Base-by-base conservation (phyloP, 2,888 invertebrate species). In the Plutella xylostella region DNA sequence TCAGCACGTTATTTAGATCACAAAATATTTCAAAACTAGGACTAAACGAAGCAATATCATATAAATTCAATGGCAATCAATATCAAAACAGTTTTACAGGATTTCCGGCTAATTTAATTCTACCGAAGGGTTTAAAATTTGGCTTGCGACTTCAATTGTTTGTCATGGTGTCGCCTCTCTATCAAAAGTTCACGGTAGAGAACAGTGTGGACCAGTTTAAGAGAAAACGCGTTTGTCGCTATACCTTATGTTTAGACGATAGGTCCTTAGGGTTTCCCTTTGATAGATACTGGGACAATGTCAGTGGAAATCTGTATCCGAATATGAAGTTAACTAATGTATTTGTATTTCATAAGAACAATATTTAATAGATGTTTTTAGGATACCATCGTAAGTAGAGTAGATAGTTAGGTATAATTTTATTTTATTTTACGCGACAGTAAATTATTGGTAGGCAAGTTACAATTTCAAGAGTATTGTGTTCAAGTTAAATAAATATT, bases 191-290 rank as follows among this genome's bases (percentile, higher is more conserved):
- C n/a, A 19, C 25, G 22, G 9, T 45, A 30, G 28, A 37, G 33
- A 20, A 37, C 11, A 20, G 34, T 34, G 20, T 46, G 6, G 38
- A 46, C 25, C 20, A 42, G 21, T 35, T 46, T 19, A 28, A 30
- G 40, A 51, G 69, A 66, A 52, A 63, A 63, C 38, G 73, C 72
- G 49, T 53, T 77, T 56, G 44, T 58, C 20, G 46, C 49, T 37
- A 42, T 53, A 51, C 41, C 53, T 18, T 47, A 31, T 43, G 47
- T 65, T 63, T 85, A 45, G 88, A 89, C 57, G 66, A 64, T 39
- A 71, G 72, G 45, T 73, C 88, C 9, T 64, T 85, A 52, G 88
- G 87, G 34, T 90, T 85, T 75, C 90, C 90, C 38, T 85, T 90
- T 63, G 88, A 90, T 60, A 85, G 86, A 49, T 71, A 72, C 20